Evolutionary conservation across 2,113 vertebrate species (phyloP).

Genomic region (Dendrocopos noguchii): DNA sequence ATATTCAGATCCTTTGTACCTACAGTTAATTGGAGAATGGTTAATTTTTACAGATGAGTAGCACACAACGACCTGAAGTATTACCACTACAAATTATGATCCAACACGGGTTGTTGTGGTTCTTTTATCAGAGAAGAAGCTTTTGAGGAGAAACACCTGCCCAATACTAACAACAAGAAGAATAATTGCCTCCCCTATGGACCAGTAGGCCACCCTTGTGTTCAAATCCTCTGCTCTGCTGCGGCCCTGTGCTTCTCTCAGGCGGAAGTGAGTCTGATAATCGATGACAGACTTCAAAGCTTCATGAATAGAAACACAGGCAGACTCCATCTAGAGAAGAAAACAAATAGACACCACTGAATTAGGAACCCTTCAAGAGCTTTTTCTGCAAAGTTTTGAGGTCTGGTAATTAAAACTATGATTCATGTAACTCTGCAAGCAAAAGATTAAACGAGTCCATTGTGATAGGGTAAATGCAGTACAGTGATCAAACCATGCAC

Average conservation of each 20-base stretch:
- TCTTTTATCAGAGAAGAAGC: conserved; percentile 98
- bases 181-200: conserved; percentile 94
- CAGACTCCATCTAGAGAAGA: conserved; percentile 92
- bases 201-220: conserved; percentile 97
- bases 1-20: conserved; percentile 69
- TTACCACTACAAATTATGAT: conserved; percentile 80
- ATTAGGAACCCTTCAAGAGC: not conserved
- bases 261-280: conserved; percentile 96
- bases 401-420: not conserved
- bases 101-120: conserved; percentile 95
- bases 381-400: not conserved
- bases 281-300: conserved; percentile 96
- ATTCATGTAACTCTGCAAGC: not conserved
- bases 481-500: not conserved
- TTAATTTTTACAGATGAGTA: conserved; percentile 54
- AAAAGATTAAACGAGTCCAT: not conserved
- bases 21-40: conserved; percentile 68
- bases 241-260: conserved; percentile 95
- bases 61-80: conserved; percentile 33
- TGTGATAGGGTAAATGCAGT: not conserved
- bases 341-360: not conserved
- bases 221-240: conserved; percentile 97
- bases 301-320: conserved; percentile 97
- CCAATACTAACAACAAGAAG: conserved; percentile 97
- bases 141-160: conserved; percentile 96